Conservation (phyloP, 2,888 invertebrate genomes). For the Cremastobaeus sp. region DNA sequence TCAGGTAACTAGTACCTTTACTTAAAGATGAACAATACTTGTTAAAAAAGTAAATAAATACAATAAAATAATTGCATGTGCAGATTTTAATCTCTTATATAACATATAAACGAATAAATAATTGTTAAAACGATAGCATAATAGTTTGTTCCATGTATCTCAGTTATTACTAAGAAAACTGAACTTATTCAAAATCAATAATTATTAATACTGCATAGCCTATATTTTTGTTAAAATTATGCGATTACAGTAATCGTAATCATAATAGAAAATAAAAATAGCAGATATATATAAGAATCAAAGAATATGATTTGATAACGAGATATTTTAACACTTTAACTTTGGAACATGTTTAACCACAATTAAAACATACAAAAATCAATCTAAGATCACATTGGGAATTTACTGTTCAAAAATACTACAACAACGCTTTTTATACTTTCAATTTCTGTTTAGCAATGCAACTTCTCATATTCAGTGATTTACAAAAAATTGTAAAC, state of each 20-base stretch:
- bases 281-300: neutral
- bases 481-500: neutral
- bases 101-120: slow-evolving; percentile 9
- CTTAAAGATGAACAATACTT: slow-evolving; percentile 8
- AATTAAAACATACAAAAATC: slow-evolving; percentile 18
- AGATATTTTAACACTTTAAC: neutral
- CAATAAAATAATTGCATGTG: slow-evolving; percentile 13
- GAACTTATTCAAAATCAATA: slow-evolving; percentile 15
- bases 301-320: neutral
- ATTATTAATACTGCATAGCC: slow-evolving; percentile 13
- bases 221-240: slow-evolving; percentile 3
- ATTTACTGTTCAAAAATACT: too few relatives aligned
- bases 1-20: neutral
- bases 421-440: too few relatives aligned
- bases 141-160: neutral
- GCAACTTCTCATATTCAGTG: neutral
- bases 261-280: too few relatives aligned
- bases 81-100: too few relatives aligned
- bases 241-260: too few relatives aligned
- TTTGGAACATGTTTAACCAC: neutral
- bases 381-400: neutral
- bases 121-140: slow-evolving; percentile 3
- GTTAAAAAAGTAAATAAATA: slow-evolving; percentile 19
- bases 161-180: neutral
- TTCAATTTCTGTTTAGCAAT: slow-evolving; percentile 3